Conservation (phyloP, 1,140 invertebrate species). For the Dufourea novaeangliae region DNA sequence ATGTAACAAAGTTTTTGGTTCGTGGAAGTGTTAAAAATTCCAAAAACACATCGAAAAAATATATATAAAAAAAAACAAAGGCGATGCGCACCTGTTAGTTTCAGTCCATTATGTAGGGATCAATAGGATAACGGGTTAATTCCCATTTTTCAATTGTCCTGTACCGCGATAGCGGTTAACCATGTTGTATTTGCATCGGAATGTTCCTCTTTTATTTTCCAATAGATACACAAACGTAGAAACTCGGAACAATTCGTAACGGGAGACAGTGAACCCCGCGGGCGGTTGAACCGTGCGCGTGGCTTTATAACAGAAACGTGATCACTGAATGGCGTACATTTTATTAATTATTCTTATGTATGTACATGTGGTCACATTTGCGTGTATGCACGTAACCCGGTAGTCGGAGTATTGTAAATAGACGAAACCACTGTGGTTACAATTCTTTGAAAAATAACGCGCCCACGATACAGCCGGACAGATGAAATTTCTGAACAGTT, state of each 20-base stretch:
- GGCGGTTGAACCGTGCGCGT: background rate
- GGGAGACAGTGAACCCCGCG: constrained; percentile 14
- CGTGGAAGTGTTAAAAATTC: background rate
- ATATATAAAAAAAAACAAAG: background rate
- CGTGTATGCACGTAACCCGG: background rate
- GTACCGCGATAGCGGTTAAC: background rate
- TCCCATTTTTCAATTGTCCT: no score
- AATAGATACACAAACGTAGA: constrained; percentile 26
- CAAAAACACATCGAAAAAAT: no score
- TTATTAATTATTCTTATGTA: constrained; percentile 42
- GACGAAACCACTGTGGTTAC: background rate
- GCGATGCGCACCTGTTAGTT: no score
- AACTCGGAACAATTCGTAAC: constrained; percentile 22
- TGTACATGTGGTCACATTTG: constrained; percentile 11
- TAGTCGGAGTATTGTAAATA: background rate
- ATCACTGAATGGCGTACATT: constrained; percentile 41
- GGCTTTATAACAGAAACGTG: constrained; percentile 23
- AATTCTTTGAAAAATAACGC: constrained; percentile 12
- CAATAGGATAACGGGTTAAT: no score
- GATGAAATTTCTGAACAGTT: background rate
- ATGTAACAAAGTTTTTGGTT: background rate
- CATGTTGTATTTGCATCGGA: background rate
- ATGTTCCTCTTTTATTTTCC: constrained; percentile 28
- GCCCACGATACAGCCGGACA: background rate
- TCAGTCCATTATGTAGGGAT: no score